phyloP scores from a whole-genome alignment of 2,797 vertebrate species.

The Smutsia gigantea region DNA sequence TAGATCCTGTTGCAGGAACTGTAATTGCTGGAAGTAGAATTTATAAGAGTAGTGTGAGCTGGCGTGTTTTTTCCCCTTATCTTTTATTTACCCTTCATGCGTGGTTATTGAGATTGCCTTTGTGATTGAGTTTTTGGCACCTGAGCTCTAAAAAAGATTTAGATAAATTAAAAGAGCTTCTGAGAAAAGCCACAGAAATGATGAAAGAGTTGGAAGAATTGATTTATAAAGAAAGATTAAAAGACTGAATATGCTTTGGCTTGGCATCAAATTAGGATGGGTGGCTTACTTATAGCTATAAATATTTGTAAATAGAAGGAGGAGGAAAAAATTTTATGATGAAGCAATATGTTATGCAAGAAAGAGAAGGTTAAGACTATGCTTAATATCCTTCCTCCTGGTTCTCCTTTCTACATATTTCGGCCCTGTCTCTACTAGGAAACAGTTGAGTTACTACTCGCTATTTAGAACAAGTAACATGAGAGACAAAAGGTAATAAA shows the following conservation, averaged over 20 bases:
- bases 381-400: background rate
- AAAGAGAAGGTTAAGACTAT: background rate
- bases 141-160: constrained; percentile 74
- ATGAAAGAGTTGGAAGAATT: constrained; percentile 66
- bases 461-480: background rate
- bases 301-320: constrained; percentile 72
- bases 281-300: background rate
- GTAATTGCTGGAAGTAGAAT: background rate
- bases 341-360: constrained; percentile 44
- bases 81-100: background rate
- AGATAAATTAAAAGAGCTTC: constrained; percentile 78
- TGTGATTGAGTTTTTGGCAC: constrained; percentile 73
- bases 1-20: background rate
- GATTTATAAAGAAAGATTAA: constrained; percentile 73
- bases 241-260: constrained; percentile 55
- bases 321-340: background rate
- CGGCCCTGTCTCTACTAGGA: background rate
- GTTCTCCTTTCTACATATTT: background rate
- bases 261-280: constrained; percentile 26
- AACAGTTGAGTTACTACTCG: background rate
- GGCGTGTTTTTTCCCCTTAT: background rate
- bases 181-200: constrained; percentile 71
- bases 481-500: background rate
- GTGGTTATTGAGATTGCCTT: constrained; percentile 49
- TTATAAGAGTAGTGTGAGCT: background rate